A percentile compares a stretch with the other conserved stretches of the same genome.
Conservation (phyloP, 92 coral and sea anemone genomes). For the Galaxea fascicularis region DNA sequence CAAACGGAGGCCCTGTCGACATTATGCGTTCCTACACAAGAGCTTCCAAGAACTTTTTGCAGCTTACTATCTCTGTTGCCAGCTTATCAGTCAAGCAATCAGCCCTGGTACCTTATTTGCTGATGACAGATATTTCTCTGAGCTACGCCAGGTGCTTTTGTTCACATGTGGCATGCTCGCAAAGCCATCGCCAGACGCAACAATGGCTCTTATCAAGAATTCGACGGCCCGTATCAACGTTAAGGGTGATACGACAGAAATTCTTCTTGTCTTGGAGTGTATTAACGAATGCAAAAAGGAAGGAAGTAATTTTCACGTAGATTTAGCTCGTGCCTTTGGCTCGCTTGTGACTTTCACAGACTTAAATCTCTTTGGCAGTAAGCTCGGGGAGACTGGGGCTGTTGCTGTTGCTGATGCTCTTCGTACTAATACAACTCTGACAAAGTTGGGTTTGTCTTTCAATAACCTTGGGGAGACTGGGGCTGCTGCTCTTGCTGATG, state of each 20-base stretch:
- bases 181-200: background rate
- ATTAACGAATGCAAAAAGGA: background rate
- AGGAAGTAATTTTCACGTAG: background rate
- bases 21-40: slow-evolving; percentile 42
- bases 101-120: background rate
- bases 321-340: background rate
- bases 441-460: no score
- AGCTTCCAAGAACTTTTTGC: slow-evolving; percentile 51
- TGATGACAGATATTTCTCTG: background rate
- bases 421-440: no score
- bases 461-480: no score
- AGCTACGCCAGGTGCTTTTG: background rate
- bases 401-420: no score
- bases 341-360: background rate
- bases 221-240: background rate
- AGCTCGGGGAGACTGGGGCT: no score
- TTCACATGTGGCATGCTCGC: slow-evolving; percentile 1
- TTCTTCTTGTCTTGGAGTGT: background rate
- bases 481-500: no score
- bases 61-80: slow-evolving; percentile 38
- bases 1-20: slow-evolving; percentile 17
- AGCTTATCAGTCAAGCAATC: background rate
- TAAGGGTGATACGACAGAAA: background rate
- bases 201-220: background rate
- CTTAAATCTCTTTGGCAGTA: background rate